Evolutionary conservation across 2,113 vertebrate genomes (phyloP).

Genomic region (Hypomesus transpacificus): DNA sequence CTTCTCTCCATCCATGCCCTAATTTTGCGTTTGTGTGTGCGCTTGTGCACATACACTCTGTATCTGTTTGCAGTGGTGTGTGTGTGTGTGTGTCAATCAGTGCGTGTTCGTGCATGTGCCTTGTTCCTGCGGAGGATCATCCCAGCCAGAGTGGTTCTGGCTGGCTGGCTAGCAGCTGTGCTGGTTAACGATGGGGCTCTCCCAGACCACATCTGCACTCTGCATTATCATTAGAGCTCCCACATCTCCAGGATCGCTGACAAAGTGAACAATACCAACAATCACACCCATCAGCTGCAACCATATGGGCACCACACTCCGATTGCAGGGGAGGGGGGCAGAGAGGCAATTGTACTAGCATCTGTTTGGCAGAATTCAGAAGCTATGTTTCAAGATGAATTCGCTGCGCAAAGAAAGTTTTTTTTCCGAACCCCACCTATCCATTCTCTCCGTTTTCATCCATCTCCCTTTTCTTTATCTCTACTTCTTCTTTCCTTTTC

Average conservation of each 20-base stretch:
- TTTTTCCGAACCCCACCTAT: conserved; percentile 11
- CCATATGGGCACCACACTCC: conserved; percentile 79
- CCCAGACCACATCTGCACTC: conserved; percentile 75
- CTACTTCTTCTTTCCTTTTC: conserved; percentile 11
- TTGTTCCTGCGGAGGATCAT: conserved; percentile 53
- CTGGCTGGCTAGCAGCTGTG: conserved; percentile 69
- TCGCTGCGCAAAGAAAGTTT: conserved; percentile 54
- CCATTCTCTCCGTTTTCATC: conserved; percentile 12
- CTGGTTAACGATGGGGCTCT: conserved; percentile 66
- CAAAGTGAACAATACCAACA: conserved; percentile 81
- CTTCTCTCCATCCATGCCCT: conserved; percentile 52
- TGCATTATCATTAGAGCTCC: conserved; percentile 76
- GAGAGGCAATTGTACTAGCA: conserved; percentile 67
- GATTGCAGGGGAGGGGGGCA: conserved; percentile 27
- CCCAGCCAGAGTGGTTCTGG: conserved; percentile 51
- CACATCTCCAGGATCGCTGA: conserved; percentile 74
- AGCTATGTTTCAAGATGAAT: conserved; percentile 61
- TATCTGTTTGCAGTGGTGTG: conserved; percentile 18
- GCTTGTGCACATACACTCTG: conserved; percentile 2
- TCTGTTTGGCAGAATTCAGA: conserved; percentile 69
- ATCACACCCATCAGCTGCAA: conserved; percentile 75
- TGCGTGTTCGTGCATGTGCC: conserved; percentile 8
- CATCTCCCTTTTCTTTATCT: conserved; percentile 9
- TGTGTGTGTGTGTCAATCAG: conserved; percentile 21
- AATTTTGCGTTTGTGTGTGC: neutral